Base-by-base conservation (phyloP, 1,140 invertebrate genomes). In the Teleogryllus occipitalis region DNA sequence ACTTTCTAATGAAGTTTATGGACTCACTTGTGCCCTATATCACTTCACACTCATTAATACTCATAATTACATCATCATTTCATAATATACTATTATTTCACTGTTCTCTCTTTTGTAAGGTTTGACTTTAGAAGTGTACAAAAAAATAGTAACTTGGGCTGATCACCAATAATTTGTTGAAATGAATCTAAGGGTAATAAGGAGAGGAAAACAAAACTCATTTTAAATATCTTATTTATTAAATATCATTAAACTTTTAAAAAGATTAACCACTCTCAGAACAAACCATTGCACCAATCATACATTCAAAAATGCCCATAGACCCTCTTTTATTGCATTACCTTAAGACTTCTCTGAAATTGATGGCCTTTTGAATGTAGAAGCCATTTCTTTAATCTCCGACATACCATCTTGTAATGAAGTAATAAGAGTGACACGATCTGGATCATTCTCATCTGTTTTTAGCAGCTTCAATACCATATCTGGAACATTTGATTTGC, bases 381-480 rank as follows among this genome's bases (percentile, higher is more conserved):
- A 86, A 7, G 89, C 89, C 81, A 90, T 84, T 77, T 87, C 87
- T 83, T 90, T 90, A 10, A 91, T 86, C 81, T 87, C 84, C 14
- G 82, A 79, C 77, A 90, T 84, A 73, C 85, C 82, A 82, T 86
- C 83, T 78, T 87, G 82, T 77, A 87, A 80, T 78, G 88, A 82
- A 65, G 84, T 82, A 79, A 85, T 83, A n/a, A 86, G 84, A 48
- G 87, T 82, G 75, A 86, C 83, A 78, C 87, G 86, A 27, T 82
- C 81, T 10, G 84, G 84, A 76, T 88, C 87, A 72, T 87, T 86
- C 77, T 86, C 85, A 47, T 75, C 84, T 7, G 86, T 81, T 79
- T 86, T 90, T 75, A 93, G 84, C 48, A 89, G 84, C 84, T 91
- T 89, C n/a, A 93, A 85, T 0, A 93, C 91, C 76, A 90, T 83